Base-by-base conservation (phyloP, 2,888 invertebrate species). In the Hirudinaria manillensis region DNA sequence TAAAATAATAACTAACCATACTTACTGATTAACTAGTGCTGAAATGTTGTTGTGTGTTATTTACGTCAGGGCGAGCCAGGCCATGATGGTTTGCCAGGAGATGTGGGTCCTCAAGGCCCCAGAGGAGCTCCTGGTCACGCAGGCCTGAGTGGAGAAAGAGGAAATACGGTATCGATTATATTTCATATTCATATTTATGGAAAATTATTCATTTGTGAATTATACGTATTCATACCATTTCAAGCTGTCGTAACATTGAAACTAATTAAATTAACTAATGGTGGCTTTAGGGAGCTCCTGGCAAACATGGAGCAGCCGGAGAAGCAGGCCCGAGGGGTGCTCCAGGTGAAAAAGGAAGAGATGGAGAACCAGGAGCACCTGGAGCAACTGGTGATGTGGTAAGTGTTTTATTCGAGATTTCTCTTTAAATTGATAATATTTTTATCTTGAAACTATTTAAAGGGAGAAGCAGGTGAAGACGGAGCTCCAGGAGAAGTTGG, bases 21-120 rank as follows among this genome's bases (percentile, higher is more conserved):
- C n/a, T n/a, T n/a, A n/a, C n/a, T n/a, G n/a, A n/a, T n/a, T n/a
- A n/a, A n/a, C n/a, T n/a, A n/a, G n/a, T n/a, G n/a, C n/a, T n/a
- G n/a, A n/a, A n/a, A n/a, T n/a, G n/a, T n/a, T 1, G 45, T 16
- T 16, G 10, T 45, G 45, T 45, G 45, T 45, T 45, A 45, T 16
- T 61, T 24, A 51, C 1, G 1, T 21, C n/a, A 68, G 65, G 77
- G 77, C n/a, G 51, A 7, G 4, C 66, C 67, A 24, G 77, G 77
- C 7, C 65, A 65, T 38, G 75, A 75, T 24, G 83, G 83, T 65
- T 79, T 79, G 19, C 74, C 79, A 19, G 82, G 82, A 70, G 36
- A 61, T 1, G 67, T 77, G 1, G 82, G 82, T 61, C 79, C 79
- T 61, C 74, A 79, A 16, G 82, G 76, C 34, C 56, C 56, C 6